Evolutionary conservation across 2,797 vertebrate genomes (phyloP), one percentile per base, ranked within the genome.

Genomic region (Diplodus puntazzo): DNA sequence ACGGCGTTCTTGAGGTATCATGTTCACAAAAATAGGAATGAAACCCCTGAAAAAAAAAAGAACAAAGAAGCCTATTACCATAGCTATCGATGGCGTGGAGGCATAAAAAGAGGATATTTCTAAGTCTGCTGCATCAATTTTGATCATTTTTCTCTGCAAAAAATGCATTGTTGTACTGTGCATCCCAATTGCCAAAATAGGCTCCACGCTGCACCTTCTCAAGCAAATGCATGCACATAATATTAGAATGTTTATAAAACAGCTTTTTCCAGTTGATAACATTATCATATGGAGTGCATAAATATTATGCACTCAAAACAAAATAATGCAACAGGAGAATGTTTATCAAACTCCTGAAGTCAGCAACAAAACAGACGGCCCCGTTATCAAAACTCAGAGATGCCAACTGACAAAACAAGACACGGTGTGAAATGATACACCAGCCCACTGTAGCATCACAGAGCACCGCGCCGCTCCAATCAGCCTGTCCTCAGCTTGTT

Each of bases 401-500:
- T 34, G 53, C 43, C 46, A 55, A 34, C 55, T 67, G 57, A 6
- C 50, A 48, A 48, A 70, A 68, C 46, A 42, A 57, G 30, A 49
- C 23, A 4, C 68, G 27, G 18, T 43, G 12, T 67, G 30, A 79
- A 80, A 58, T 62, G 39, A 68, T 42, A 45, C 2, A 69, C 14
- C 46, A 71, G 74, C 25, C 0, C 30, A 53, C 21, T 52, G 81
- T 11, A 71, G 73, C 71, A 57, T 76, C 45, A 52, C 39, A 53
- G 53, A 65, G 46, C 25, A 52, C 48, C 5, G 18, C 42, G 58
- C 75, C 21, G 53, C 60, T 63, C 34, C 54, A 0, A n/a, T 70
- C 58, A 49, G 57, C 18, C 69, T 12, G 59, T 81, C 85, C 77
- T 81, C 60, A 74, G n/a, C 75, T 72, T 72, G 77, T 78, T 86